Evolutionary conservation across 64 coral and sea anemone genomes (phyloP).

Genomic region (Actinia tenebrosa): DNA sequence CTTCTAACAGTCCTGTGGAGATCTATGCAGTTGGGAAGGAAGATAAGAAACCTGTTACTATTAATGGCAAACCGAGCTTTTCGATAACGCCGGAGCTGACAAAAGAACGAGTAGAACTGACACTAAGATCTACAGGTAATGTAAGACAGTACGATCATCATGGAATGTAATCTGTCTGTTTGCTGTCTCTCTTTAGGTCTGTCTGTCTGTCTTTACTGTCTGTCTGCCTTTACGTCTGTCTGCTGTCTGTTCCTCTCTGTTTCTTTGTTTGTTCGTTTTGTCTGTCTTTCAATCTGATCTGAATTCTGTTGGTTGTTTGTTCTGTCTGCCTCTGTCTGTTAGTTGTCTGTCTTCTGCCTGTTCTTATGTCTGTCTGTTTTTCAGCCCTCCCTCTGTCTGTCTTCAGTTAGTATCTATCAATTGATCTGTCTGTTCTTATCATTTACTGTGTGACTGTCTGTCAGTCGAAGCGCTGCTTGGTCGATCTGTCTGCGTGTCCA

Average conservation of each 20-base stretch:
- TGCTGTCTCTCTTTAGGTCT: no score
- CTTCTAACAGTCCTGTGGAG: conserved; percentile 37
- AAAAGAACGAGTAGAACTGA: neutral
- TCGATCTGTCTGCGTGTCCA: neutral
- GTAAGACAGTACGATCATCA: neutral
- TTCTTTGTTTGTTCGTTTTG: no score
- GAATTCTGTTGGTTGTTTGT: neutral
- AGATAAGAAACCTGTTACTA: conserved; percentile 7
- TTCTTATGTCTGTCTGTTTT: no score
- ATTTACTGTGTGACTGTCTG: no score
- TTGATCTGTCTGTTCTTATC: no score
- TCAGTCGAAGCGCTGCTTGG: no score
- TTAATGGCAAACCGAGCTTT: conserved; percentile 30
- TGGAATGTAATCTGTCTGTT: neutral
- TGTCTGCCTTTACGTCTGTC: no score
- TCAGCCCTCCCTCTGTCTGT: no score
- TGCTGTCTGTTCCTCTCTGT: no score
- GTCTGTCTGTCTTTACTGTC: no score
- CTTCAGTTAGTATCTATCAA: no score
- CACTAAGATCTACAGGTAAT: neutral
- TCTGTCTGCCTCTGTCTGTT: no score
- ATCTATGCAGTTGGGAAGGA: conserved; percentile 26
- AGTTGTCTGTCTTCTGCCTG: neutral
- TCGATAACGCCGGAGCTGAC: conserved; percentile 13
- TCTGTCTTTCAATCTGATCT: neutral